Conservation (phyloP, 2,888 invertebrate genomes). For the Dascillus cervinus region DNA sequence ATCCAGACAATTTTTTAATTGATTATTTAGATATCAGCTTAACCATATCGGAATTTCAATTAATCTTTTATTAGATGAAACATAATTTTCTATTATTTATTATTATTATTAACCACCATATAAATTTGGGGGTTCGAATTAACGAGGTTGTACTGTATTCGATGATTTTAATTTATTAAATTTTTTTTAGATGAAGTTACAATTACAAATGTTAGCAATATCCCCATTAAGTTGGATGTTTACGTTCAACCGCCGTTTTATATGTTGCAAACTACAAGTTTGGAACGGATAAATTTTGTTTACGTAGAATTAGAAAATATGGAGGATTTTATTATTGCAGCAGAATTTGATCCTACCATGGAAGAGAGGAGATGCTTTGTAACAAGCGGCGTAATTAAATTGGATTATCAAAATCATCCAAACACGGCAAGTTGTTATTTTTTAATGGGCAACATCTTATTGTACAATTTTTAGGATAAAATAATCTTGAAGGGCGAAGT, state of each 20-base stretch:
- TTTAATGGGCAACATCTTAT: constrained; percentile 2
- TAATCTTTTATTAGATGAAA: no score
- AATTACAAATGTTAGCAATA: constrained; percentile 48
- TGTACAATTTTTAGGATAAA: constrained; percentile 46
- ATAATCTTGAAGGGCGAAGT: constrained; percentile 56
- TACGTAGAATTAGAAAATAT: constrained; percentile 21
- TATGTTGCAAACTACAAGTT: constrained; percentile 13
- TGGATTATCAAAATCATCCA: constrained; percentile 40
- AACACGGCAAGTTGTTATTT: constrained; percentile 30
- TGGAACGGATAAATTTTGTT: constrained; percentile 8
- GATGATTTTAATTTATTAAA: no score
- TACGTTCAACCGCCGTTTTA: constrained; percentile 46
- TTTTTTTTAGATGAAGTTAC: constrained; percentile 46
- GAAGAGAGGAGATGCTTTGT: constrained; percentile 24
- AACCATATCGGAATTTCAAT: no score
- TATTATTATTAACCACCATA: no score
- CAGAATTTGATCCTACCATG: constrained; percentile 26
- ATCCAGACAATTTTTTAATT: no score
- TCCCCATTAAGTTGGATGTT: constrained; percentile 46
- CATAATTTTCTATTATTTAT: no score
- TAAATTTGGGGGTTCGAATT: no score
- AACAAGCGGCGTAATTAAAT: constrained; percentile 25
- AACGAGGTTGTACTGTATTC: no score
- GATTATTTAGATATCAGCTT: no score
- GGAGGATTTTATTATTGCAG: constrained; percentile 16